Conservation (phyloP, 2,113 vertebrate genomes). For the Eudyptes chrysolophus region DNA sequence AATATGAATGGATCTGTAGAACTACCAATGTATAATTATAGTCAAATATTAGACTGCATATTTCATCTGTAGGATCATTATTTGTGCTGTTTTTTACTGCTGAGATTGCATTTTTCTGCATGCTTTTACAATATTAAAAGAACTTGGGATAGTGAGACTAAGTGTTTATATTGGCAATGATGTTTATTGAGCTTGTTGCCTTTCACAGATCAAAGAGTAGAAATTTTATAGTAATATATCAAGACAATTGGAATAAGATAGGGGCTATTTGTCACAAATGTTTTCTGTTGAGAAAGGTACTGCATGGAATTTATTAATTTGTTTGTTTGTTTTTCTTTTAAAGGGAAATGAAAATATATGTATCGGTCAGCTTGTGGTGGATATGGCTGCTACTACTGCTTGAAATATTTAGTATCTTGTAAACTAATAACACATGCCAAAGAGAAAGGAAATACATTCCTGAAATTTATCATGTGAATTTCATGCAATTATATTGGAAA, state of each 20-base stretch:
- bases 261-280: background rate
- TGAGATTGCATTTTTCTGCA: background rate
- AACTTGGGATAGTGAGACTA: background rate
- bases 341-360: background rate
- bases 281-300: background rate
- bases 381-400: background rate
- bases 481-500: background rate
- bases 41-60: background rate
- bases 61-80: background rate
- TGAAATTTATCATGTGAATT: background rate
- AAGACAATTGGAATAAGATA: background rate
- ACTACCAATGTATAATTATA: background rate
- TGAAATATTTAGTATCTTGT: background rate
- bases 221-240: background rate
- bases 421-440: background rate
- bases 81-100: background rate
- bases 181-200: background rate
- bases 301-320: background rate
- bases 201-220: background rate
- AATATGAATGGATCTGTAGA: background rate
- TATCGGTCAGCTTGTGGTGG: background rate
- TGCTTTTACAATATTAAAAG: background rate
- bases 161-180: background rate
- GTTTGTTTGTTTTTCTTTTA: background rate
- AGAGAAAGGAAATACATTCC: background rate